phyloP scores from a whole-genome alignment of 2,888 invertebrate genomes.

The Acanthosepion pharaonis region DNA sequence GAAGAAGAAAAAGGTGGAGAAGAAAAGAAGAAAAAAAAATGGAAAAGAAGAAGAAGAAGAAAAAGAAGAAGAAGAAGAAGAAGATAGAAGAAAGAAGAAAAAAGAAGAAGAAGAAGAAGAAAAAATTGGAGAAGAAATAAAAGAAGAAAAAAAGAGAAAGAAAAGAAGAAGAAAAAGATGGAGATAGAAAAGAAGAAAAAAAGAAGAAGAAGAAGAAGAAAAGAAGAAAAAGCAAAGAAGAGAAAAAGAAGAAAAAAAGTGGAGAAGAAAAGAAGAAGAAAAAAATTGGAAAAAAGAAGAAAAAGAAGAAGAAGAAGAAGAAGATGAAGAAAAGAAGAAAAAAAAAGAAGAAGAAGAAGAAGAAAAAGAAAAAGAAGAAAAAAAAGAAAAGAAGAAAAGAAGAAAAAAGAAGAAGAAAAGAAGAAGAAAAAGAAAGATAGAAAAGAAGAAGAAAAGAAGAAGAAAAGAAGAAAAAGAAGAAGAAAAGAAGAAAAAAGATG shows the following conservation, averaged over 20 bases:
- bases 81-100: neutral
- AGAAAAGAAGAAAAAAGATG: neutral
- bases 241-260: neutral
- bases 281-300: neutral
- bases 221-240: neutral
- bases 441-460: too few relatives aligned
- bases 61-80: neutral
- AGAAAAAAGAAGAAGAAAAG: too few relatives aligned
- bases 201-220: neutral
- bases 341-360: too few relatives aligned
- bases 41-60: neutral
- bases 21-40: too few relatives aligned
- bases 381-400: too few relatives aligned
- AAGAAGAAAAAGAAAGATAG: too few relatives aligned
- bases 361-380: too few relatives aligned
- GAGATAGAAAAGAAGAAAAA: too few relatives aligned
- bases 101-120: neutral
- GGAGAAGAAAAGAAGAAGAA: neutral
- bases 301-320: neutral
- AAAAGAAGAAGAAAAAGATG: too few relatives aligned
- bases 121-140: too few relatives aligned
- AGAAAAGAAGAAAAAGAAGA: neutral
- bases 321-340: neutral
- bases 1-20: neutral
- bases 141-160: too few relatives aligned